Conservation (phyloP, 2,797 vertebrate species). For the Gorsachius magnificus region DNA sequence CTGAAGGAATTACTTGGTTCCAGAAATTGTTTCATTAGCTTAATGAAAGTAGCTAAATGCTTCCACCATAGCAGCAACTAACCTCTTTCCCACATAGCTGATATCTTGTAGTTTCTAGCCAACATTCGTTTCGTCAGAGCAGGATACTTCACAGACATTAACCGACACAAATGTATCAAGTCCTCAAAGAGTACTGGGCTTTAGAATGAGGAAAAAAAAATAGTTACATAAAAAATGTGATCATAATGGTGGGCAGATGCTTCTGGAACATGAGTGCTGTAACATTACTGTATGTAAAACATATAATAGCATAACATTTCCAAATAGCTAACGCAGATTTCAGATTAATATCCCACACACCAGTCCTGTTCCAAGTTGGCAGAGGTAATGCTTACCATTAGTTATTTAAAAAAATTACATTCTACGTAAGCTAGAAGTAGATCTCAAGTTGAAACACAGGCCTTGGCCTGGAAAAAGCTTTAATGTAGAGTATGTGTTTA, state of each 20-base stretch:
- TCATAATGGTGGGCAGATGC: not conserved
- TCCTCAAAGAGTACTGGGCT: constrained; percentile 85
- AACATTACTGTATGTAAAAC: not conserved
- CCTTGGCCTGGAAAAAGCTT: not conserved
- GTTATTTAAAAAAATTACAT: not conserved
- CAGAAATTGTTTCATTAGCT: not conserved
- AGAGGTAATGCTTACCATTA: not conserved
- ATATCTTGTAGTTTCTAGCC: constrained; percentile 79
- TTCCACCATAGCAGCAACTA: not conserved
- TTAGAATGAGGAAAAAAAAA: not conserved
- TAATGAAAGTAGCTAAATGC: not conserved
- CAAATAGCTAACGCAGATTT: not conserved
- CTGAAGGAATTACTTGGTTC: not conserved
- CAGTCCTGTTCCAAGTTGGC: not conserved
- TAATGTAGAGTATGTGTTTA: not conserved
- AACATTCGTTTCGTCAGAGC: constrained; percentile 78
- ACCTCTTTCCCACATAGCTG: constrained; percentile 89
- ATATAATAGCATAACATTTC: not conserved
- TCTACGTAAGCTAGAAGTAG: not conserved
- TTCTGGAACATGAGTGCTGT: not conserved
- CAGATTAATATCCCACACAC: not conserved
- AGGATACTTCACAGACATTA: constrained; percentile 77
- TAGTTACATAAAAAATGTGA: not conserved
- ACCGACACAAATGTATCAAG: constrained; percentile 87
- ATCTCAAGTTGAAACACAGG: not conserved